Evolutionary conservation across 1,140 invertebrate genomes (phyloP), one percentile per base, ranked within the genome.

Genomic region (Camponotus floridanus): DNA sequence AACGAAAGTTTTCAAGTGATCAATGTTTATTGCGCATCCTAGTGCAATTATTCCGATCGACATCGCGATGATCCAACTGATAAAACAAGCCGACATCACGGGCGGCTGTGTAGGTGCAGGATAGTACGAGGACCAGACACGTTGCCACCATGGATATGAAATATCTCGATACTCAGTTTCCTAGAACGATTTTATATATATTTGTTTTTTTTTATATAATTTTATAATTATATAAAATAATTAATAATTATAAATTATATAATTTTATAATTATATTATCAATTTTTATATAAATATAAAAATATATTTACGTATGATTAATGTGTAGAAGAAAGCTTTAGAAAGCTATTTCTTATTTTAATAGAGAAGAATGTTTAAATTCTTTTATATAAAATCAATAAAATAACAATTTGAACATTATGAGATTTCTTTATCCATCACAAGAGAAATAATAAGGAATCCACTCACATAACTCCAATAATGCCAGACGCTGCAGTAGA

Each of bases 21-120:
- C 70, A 2, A 76, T 48, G 3, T 92, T 51, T 15, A 51, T 51
- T 1, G 91, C 90, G 55, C 88, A 92, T n/a, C 71, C 78, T 2
- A 94, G 76, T 0, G 70, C 64, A 0, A 26, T 71, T n/a, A 68
- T 64, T 0, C 92, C 89, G n/a, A 94, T 74, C 2, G 78, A 67
- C 92, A 94, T 94, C 8, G 94, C 93, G 21, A 93, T 87, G 42
- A 93, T 78, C 94, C 94, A 94, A 64, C 94, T 94, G n/a, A 94
- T 91, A 21, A 94, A 92, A 86, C 89, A 88, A 0, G 92, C 91
- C 3, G 94, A 94, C 57, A 94, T 68, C 1, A 92, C 62, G 6
- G 92, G 91, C 0, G 92, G 88, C 65, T 90, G 76, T 15, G 87
- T 18, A 2, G 90, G 83, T 36, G 86, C 85, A 18, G 93, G 92